Conservation (phyloP, 2,888 invertebrate genomes). For the Drosophila kokeensis region DNA sequence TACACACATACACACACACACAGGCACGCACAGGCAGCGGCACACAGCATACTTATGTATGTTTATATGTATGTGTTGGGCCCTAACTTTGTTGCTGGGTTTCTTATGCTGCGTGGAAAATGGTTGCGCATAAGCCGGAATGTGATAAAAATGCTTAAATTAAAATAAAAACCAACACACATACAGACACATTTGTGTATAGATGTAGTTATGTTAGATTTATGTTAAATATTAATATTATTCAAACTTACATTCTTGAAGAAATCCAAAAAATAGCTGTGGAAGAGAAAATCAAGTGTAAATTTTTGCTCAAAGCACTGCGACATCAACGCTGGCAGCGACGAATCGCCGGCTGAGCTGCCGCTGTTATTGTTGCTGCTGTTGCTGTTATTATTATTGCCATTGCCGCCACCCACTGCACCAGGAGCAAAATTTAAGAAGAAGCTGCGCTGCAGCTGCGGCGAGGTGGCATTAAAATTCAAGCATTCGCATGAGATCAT, state of each 20-base stretch:
- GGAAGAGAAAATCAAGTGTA: constrained; percentile 73
- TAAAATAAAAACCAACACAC: constrained; percentile 24
- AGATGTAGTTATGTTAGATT: background rate
- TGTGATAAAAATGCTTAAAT: constrained; percentile 46
- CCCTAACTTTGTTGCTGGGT: constrained; percentile 51
- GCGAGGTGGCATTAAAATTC: constrained; percentile 85
- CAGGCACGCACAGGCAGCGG: constrained; percentile 6
- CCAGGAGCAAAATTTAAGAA: background rate
- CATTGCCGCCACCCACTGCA: constrained; percentile 22
- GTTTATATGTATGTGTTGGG: constrained; percentile 29
- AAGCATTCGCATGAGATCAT: constrained; percentile 90
- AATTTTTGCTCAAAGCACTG: constrained; percentile 71
- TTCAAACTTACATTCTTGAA: constrained; percentile 79
- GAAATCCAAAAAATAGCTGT: constrained; percentile 79
- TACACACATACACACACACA: constrained; percentile 43
- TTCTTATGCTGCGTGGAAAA: constrained; percentile 61
- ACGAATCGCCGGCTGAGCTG: constrained; percentile 34
- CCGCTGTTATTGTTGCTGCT: constrained; percentile 13
- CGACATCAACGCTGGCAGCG: constrained; percentile 52
- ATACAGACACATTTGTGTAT: background rate
- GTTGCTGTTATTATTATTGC: constrained; percentile 35
- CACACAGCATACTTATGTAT: constrained; percentile 27
- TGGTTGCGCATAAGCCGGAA: constrained; percentile 60
- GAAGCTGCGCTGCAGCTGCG: constrained; percentile 49
- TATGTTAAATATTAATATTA: background rate